These are phyloP conservation scores for Aleiodes alternator DNA, from an alignment of 2,888 invertebrate species.

Conservation along the genomic window DNA sequence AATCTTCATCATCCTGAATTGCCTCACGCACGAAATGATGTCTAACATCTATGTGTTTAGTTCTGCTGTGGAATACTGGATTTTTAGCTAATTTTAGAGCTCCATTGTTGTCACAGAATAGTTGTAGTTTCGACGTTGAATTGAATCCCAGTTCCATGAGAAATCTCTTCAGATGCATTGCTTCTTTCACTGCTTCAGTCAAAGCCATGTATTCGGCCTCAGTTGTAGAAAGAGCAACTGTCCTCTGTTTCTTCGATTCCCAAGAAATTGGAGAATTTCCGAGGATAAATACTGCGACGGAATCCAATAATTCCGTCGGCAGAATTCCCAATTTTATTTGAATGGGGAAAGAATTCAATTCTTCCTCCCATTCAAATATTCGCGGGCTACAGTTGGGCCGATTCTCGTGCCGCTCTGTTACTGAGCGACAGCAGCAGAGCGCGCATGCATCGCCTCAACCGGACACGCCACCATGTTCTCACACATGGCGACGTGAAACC, in stretches of 20 bases:
- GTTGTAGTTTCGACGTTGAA: background rate
- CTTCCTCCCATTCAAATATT: no score
- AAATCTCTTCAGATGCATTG: constrained; percentile 40
- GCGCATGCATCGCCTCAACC: no score
- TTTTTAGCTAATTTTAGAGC: constrained; percentile 33
- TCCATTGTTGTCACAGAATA: constrained; percentile 31
- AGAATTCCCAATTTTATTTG: no score
- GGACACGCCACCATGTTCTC: no score
- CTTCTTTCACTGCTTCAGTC: constrained; percentile 49
- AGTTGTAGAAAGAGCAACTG: constrained; percentile 46
- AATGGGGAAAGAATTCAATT: no score
- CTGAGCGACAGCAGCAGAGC: no score
- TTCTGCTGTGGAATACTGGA: constrained; percentile 22
- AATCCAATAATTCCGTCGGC: no score
- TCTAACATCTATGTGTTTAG: no score
- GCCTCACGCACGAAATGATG: constrained; percentile 37
- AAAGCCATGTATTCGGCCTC: constrained; percentile 50
- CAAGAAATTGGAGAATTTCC: constrained; percentile 42
- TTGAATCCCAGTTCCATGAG: constrained; percentile 35
- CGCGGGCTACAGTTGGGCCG: no score
- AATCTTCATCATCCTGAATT: background rate
- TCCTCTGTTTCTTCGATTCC: constrained; percentile 50
- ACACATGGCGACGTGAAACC: no score
- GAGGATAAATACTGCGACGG: constrained; percentile 44
- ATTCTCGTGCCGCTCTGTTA: no score